Evolutionary conservation across 1,140 invertebrate species (phyloP), one percentile per base, ranked within the genome.

Genomic region (Eulimnadia texana): DNA sequence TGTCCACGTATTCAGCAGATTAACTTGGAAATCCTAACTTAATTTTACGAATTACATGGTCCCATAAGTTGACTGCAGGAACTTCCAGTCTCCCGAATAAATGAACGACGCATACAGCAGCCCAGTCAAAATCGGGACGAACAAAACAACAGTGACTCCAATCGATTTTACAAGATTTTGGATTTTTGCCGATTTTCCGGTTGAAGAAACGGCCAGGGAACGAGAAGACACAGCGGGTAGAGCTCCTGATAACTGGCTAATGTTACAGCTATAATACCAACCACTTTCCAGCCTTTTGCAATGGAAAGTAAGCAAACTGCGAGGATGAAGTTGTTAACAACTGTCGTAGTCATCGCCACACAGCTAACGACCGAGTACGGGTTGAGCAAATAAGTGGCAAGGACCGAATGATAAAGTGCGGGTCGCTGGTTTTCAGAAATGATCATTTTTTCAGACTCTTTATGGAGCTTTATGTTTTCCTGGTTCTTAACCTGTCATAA

Each of bases 361-460:
- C 93, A 98, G 65, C 87, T 90, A 16, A 92, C 74, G 51, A 98
- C 80, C 29, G 85, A 85, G 69, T 92, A 92, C 0, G 95, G 95
- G 76, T 95, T 97, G 64, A 96, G 88, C 10, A 96, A 77, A 76
- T 94, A 95, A 0, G 87, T 85, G 60, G 84, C 81, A 64, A 83
- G 72, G 0, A 90, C 85, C 69, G 84, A 84, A 47, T 83, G 71
- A 3, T 82, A 76, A 47, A 79, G 75, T 63, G 76, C 74, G 47
- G 72, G 66, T 28, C 80, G 71, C 65, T 84, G 79, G 1, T 72
- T 66, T 13, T 74, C 71, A 62, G 71, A 77, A 19, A 86, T 71
- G 50, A 85, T 72, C 66, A 85, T 72, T 50, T 77, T 71, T 57
- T 74, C 73, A 0, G 79, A 77, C 66, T 84, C 81, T 64, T 79